Percentiles rank a stretch among this genome's conserved stretches.
phyloP scores from a whole-genome alignment of 2,888 invertebrate genomes.

The Papilio protenor region DNA sequence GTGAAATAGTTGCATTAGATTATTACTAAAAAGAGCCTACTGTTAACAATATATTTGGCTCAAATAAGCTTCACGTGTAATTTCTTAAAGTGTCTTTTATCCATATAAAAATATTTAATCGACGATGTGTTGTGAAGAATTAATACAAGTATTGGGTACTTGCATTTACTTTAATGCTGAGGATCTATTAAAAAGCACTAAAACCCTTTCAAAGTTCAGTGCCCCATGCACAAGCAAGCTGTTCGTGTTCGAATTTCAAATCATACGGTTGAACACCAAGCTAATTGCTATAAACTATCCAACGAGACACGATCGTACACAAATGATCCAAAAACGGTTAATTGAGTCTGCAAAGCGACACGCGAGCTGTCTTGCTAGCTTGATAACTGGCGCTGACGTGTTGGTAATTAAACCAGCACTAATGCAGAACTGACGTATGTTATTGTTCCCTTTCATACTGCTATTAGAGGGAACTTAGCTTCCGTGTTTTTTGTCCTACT shows the following conservation, averaged over 20 bases:
- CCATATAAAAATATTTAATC: neutral
- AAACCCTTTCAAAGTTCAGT: neutral
- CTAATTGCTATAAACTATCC: conserved; percentile 20
- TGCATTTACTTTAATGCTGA: neutral
- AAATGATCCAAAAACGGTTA: conserved; percentile 35
- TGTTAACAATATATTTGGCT: no score
- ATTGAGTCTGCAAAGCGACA: conserved; percentile 32
- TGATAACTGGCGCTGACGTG: conserved; percentile 29
- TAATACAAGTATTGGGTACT: neutral
- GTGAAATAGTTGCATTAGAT: no score
- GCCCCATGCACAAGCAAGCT: neutral
- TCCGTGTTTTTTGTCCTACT: neutral
- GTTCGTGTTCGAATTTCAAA: conserved; percentile 13
- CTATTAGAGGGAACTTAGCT: neutral
- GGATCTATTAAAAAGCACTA: neutral
- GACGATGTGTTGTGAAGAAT: neutral
- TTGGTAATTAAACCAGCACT: conserved; percentile 29
- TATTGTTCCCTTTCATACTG: conserved; percentile 13
- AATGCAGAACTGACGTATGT: conserved; percentile 6
- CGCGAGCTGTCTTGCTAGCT: conserved; percentile 17
- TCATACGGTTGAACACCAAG: conserved; percentile 17
- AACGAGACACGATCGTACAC: conserved; percentile 28
- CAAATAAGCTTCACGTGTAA: no score
- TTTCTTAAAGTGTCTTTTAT: no score
- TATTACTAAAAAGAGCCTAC: no score